Evolutionary conservation across 1,140 invertebrate species (phyloP).

Genomic region (Pteromalus puparum): DNA sequence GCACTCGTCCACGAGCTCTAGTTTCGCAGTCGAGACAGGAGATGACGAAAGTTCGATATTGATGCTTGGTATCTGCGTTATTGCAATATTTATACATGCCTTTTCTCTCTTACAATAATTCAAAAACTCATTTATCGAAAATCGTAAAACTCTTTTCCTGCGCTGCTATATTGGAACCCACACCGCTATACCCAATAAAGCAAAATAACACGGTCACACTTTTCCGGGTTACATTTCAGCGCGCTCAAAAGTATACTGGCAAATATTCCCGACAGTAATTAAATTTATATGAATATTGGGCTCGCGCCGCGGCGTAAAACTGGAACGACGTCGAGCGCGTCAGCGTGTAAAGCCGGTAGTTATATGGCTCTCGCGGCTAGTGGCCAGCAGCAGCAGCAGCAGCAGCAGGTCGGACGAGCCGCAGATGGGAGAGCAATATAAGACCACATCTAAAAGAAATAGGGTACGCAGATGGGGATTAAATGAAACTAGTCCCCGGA

Average conservation of each 20-base stretch:
- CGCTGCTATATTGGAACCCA: too few species aligned
- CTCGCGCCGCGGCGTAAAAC: neutral
- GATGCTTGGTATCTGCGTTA: neutral
- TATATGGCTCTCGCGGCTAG: neutral
- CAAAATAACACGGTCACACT: neutral
- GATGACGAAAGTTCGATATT: neutral
- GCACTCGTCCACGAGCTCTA: too few species aligned
- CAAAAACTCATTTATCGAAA: too few species aligned
- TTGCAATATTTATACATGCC: too few species aligned
- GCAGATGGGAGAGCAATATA: conserved; percentile 1
- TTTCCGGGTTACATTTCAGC: neutral
- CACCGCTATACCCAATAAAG: too few species aligned
- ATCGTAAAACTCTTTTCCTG: too few species aligned
- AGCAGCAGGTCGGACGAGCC: neutral
- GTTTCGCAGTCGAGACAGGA: neutral
- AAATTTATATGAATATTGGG: neutral
- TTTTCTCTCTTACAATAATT: too few species aligned
- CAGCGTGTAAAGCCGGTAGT: neutral
- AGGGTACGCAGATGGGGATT: conserved; percentile 11
- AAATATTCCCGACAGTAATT: neutral
- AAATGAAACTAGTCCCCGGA: neutral
- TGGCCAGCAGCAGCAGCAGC: neutral
- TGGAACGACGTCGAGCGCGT: neutral
- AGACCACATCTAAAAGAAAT: conserved; percentile 14
- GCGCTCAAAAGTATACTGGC: neutral